Evolutionary conservation across 2,797 vertebrate species (phyloP).

Genomic region (Moxostoma hubbsi): DNA sequence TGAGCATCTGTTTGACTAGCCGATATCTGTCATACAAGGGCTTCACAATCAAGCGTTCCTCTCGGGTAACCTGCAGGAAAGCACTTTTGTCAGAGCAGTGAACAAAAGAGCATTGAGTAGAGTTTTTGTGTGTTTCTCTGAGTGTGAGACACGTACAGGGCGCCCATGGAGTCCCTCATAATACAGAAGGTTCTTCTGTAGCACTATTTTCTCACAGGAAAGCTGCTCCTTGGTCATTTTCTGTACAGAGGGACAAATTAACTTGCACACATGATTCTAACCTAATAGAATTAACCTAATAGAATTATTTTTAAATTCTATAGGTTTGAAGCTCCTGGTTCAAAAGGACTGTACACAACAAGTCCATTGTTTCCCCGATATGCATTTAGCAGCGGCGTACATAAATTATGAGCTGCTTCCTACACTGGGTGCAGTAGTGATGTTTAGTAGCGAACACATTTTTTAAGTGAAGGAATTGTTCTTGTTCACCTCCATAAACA

Average conservation of each 20-base stretch:
- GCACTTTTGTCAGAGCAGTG: background rate
- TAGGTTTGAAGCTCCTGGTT: background rate
- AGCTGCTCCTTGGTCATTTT: conserved; percentile 98
- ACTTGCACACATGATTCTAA: background rate
- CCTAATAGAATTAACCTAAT: too few species aligned
- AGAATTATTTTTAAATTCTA: background rate
- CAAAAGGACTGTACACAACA: too few species aligned
- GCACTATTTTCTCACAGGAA: conserved; percentile 91
- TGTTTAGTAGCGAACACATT: too few species aligned
- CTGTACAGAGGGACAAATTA: conserved; percentile 68
- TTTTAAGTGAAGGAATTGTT: too few species aligned
- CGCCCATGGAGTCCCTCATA: conserved; percentile 95
- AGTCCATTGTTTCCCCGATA: too few species aligned
- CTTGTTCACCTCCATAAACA: too few species aligned
- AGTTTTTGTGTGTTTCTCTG: background rate
- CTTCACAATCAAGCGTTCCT: conserved; percentile 93
- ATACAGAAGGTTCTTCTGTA: conserved; percentile 95
- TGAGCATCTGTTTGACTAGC: conserved; percentile 98
- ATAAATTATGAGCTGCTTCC: too few species aligned
- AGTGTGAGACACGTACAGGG: conserved; percentile 78
- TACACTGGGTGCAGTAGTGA: too few species aligned
- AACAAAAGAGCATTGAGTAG: background rate
- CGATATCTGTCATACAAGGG: conserved; percentile 96
- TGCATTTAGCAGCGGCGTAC: too few species aligned
- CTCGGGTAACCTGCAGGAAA: conserved; percentile 84